Evolutionary conservation across 1,140 invertebrate genomes (phyloP), one percentile per base, ranked within the genome.

Genomic region (Thrips palmi): DNA sequence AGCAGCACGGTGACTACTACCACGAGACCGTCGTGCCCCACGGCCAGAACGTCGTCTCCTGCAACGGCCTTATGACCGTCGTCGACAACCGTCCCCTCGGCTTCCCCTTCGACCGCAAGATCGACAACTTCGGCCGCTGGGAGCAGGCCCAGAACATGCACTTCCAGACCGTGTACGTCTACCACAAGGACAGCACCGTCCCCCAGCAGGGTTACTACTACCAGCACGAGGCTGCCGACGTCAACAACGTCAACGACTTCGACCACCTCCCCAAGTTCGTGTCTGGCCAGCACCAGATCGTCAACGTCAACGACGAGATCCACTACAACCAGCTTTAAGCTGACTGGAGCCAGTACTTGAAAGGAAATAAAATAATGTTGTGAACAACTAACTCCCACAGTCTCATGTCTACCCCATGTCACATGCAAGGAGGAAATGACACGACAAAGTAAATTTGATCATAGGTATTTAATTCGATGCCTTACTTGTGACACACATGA

Each of bases 61-160:
- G 39, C 24, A 37, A 40, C 29, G 30, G 31, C 28, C 7, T n/a
- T n/a, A n/a, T n/a, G 5, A 37, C 31, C 22, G 28, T 41, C 18
- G 40, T 45, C 37, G 46, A 47, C 30, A 25, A 29, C 22, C 35
- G 38, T 20, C 37, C 47, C 1, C 11, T 31, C 17, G 42, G 40
- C 12, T 48, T 42, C 35, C 47, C 47, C 14, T 48, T 48, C 38
- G 45, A 48, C 33, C 39, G 45, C 18, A n/a, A n/a, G n/a, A n/a
- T n/a, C n/a, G n/a, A n/a, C n/a, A n/a, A n/a, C n/a, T n/a, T n/a
- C n/a, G n/a, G n/a, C n/a, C n/a, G n/a, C n/a, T n/a, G n/a, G n/a
- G n/a, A n/a, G n/a, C n/a, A n/a, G n/a, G n/a, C n/a, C 21, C 37
- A 18, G 23, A 40, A 14, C 23, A 22, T 24, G 33, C n/a, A 39